These are phyloP conservation scores for Alligator sinensis DNA, from an alignment of 2,113 vertebrate species.

Conservation along the genomic window DNA sequence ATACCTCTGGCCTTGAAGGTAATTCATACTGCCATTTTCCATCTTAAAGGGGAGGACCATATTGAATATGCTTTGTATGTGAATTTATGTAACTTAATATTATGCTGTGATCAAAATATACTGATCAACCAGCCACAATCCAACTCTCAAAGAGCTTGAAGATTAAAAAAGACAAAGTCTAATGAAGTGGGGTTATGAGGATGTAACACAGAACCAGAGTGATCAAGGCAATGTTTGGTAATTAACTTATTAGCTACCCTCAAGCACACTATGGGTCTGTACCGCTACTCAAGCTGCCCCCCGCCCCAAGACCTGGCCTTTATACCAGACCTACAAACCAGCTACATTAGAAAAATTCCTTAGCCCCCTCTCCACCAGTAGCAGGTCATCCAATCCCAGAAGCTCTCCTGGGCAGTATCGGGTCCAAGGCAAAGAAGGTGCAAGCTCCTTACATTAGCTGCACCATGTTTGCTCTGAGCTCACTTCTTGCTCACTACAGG, in stretches of 20 bases:
- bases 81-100: neutral
- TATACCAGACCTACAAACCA: too few relatives aligned
- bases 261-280: too few relatives aligned
- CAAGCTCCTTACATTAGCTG: too few relatives aligned
- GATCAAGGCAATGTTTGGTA: conserved; percentile 14
- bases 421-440: too few relatives aligned
- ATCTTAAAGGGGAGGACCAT: neutral
- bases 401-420: too few relatives aligned
- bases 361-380: too few relatives aligned
- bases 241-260: conserved; percentile 4
- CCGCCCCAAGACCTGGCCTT: too few relatives aligned
- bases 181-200: neutral
- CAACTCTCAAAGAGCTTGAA: neutral
- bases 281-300: too few relatives aligned
- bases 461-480: too few relatives aligned
- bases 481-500: too few relatives aligned
- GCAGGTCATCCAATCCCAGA: too few relatives aligned
- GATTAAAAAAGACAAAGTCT: neutral
- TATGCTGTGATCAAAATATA: neutral
- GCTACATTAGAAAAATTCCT: too few relatives aligned
- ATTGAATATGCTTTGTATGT: neutral
- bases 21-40: neutral
- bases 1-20: neutral
- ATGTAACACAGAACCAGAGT: conserved; percentile 25
- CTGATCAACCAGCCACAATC: neutral